Evolutionary conservation across 2,888 invertebrate genomes (phyloP).

Genomic region (Andrena bucephala): DNA sequence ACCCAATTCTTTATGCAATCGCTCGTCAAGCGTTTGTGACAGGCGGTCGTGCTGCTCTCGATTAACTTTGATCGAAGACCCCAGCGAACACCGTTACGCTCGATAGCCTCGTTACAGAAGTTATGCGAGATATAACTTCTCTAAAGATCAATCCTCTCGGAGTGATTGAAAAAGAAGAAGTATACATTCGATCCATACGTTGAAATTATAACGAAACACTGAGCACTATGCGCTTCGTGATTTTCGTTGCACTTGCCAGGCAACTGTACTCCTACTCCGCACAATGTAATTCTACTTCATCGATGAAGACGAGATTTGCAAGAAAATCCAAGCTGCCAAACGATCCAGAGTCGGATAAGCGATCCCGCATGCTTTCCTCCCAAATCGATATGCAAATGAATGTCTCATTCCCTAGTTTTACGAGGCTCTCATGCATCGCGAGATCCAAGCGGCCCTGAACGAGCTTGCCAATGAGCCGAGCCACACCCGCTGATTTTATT

Average conservation of each 20-base stretch:
- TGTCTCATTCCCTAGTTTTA: conserved; percentile 53
- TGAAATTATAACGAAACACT: conserved; percentile 41
- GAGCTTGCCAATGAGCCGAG: conserved; percentile 64
- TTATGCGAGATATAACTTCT: conserved; percentile 36
- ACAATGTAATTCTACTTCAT: not conserved
- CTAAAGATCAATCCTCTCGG: conserved; percentile 18
- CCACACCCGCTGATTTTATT: conserved; percentile 75
- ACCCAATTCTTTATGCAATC: conserved; percentile 71
- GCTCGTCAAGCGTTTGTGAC: conserved; percentile 55
- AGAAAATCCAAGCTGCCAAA: not conserved
- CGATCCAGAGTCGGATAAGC: conserved; percentile 33
- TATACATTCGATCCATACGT: conserved; percentile 29
- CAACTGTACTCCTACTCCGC: not conserved
- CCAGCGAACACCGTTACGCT: conserved; percentile 55
- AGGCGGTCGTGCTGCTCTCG: conserved; percentile 43
- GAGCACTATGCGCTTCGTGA: not conserved
- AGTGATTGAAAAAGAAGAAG: not conserved
- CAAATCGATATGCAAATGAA: conserved; percentile 38
- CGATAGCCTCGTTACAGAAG: conserved; percentile 56
- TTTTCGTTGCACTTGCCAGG: not conserved
- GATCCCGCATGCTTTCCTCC: conserved; percentile 25
- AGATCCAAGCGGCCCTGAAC: conserved; percentile 56
- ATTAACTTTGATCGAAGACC: conserved; percentile 61
- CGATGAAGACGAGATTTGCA: not conserved
- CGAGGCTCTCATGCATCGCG: conserved; percentile 55